Evolutionary conservation across 2,113 vertebrate species (phyloP).

Genomic region (Struthio camelus): DNA sequence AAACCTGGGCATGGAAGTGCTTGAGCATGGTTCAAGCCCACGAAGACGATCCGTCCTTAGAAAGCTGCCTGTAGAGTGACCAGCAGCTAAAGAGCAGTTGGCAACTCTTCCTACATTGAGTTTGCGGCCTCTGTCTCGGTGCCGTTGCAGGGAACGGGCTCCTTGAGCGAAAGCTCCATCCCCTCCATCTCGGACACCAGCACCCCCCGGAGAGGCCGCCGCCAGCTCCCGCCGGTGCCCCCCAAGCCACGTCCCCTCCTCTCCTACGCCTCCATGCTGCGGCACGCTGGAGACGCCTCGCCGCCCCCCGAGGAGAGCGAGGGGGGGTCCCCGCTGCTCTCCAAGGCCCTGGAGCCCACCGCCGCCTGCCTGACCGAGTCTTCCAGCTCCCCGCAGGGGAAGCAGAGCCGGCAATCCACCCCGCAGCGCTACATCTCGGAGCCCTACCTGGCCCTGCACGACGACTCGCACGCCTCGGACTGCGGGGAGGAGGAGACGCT

Average conservation of each 20-base stretch:
- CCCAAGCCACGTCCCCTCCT: conserved; percentile 92
- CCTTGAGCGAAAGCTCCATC: conserved; percentile 85
- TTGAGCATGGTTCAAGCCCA: neutral
- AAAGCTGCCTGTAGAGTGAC: neutral
- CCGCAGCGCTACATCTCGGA: conserved; percentile 96
- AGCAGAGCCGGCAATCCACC: conserved; percentile 81
- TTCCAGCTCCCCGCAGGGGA: conserved; percentile 66
- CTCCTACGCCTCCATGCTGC: conserved; percentile 90
- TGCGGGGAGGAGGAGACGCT: conserved; percentile 89
- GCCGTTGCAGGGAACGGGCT: conserved; percentile 78
- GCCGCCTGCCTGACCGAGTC: conserved; percentile 71
- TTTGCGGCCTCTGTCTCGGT: neutral
- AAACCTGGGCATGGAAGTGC: neutral
- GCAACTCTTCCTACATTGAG: accelerated
- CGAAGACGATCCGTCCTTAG: neutral
- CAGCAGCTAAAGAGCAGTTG: accelerated
- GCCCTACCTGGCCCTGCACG: conserved; percentile 91
- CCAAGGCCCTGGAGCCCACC: conserved; percentile 64
- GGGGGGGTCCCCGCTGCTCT: conserved; percentile 70
- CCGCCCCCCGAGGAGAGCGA: conserved; percentile 72
- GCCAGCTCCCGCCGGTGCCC: conserved; percentile 94
- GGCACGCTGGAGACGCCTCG: conserved; percentile 75
- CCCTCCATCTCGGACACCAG: conserved; percentile 86
- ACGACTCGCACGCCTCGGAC: conserved; percentile 84
- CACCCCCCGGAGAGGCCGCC: conserved; percentile 87